Conservation (phyloP, 2,113 vertebrate genomes). For the Panurus biarmicus region DNA sequence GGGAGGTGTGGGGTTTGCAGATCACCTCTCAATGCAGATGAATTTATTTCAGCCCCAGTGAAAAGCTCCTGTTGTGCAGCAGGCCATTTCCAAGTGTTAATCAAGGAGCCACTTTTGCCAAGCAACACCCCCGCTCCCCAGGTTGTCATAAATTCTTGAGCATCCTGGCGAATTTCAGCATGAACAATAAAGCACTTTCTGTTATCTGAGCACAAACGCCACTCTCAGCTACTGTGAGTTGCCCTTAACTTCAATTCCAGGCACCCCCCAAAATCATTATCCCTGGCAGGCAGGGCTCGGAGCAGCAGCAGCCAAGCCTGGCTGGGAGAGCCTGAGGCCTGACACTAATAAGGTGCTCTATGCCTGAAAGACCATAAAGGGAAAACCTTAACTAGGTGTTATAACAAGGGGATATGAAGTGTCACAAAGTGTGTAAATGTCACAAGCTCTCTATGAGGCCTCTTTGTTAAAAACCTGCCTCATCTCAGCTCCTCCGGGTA, state of each 20-base stretch:
- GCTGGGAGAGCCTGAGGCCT: not conserved
- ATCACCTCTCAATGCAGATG: conserved; percentile 30
- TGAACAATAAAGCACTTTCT: conserved; percentile 31
- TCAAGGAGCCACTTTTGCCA: not conserved
- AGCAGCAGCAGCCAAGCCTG: not conserved
- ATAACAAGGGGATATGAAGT: conserved; percentile 43
- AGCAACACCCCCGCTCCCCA: not conserved
- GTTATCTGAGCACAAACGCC: conserved; percentile 19
- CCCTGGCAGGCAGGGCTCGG: not conserved
- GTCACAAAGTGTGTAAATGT: conserved; percentile 22
- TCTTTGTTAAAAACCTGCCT: not conserved
- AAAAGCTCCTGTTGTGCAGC: conserved; percentile 44
- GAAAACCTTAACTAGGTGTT: conserved; percentile 61
- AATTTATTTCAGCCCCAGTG: not conserved
- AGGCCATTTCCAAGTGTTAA: not conserved
- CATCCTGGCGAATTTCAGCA: conserved; percentile 8
- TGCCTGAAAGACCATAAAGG: conserved; percentile 49
- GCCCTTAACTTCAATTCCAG: not conserved
- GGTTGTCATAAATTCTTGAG: not conserved
- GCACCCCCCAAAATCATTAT: not conserved
- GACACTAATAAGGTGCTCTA: conserved; percentile 53
- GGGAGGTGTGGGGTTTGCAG: not conserved
- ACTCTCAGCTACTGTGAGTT: not conserved
- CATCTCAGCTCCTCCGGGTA: not conserved
- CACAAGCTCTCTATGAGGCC: not conserved